Evolutionary conservation across 2,888 invertebrate species (phyloP).

Genomic region (Chrysolina haemoptera): DNA sequence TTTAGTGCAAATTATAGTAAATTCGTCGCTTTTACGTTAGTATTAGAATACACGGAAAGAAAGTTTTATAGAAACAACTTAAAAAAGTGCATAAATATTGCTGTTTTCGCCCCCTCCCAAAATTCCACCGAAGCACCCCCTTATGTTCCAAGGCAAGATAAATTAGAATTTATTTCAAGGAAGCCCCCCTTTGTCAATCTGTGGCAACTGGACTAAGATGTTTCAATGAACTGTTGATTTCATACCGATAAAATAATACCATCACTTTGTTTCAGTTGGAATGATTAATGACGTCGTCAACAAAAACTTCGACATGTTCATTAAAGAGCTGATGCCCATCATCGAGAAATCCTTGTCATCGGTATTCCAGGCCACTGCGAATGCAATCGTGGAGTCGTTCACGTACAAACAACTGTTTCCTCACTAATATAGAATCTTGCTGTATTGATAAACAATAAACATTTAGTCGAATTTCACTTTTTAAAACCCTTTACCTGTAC

Average conservation of each 20-base stretch:
- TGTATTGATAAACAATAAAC: slow-evolving; percentile 3
- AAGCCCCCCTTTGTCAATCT: too few species aligned
- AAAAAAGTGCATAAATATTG: too few species aligned
- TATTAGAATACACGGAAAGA: too few species aligned
- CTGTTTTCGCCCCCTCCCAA: too few species aligned
- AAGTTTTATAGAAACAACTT: too few species aligned
- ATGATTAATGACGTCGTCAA: slow-evolving; percentile 74
- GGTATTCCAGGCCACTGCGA: slow-evolving; percentile 70
- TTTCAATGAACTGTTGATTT: neutral
- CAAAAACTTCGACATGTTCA: slow-evolving; percentile 72
- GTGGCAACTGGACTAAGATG: too few species aligned
- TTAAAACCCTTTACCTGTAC: neutral
- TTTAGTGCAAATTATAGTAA: too few species aligned
- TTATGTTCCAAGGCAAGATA: too few species aligned
- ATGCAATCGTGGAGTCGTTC: slow-evolving; percentile 70
- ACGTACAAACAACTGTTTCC: slow-evolving; percentile 72
- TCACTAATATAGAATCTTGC: slow-evolving; percentile 45
- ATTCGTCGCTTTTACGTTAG: too few species aligned
- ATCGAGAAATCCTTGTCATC: slow-evolving; percentile 71
- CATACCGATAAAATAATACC: slow-evolving; percentile 1
- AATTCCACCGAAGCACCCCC: too few species aligned
- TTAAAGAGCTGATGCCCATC: slow-evolving; percentile 72
- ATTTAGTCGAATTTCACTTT: neutral
- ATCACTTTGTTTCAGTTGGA: slow-evolving; percentile 64
- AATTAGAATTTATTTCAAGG: too few species aligned